Base-by-base conservation (phyloP, 2,888 invertebrate genomes). In the Eumacrocentrus americanus region DNA sequence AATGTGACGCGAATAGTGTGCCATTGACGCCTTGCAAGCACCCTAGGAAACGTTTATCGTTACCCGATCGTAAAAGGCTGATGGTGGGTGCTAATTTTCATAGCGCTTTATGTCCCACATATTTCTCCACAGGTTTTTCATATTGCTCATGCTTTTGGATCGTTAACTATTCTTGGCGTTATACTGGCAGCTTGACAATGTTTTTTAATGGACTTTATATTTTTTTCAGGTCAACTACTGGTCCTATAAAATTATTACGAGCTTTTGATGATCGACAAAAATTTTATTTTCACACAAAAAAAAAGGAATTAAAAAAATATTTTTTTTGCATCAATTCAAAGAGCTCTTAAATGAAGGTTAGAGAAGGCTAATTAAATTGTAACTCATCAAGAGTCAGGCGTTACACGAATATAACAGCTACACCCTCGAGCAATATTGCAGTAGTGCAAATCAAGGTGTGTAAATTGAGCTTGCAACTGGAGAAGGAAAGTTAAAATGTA, bases 391-490 rank as follows among this genome's bases (percentile, higher is more conserved):
- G n/a, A n/a, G n/a, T n/a, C n/a, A n/a, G n/a, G n/a, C n/a, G n/a
- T n/a, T n/a, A n/a, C n/a, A n/a, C n/a, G n/a, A n/a, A 37, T 37
- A 37, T 37, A 37, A 40, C 18, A 40, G 38, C 38, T 40, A 7
- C 38, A 5, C 2, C 16, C 6, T 7, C 20, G 7, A 44, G 20
- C 16, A 44, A n/a, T 2, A 20, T 44, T 18, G 11, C 5, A 44
- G 23, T 23, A 14, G 22, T 11, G 50, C 16, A 29, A 58, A 58
- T 58, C 57, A 58, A 58, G 62, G 40, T 38, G 40, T 42, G 25
- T n/a, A 3, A 25, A 40, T 35, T 40, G 35, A 54, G 53, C 48
- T 40, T 29, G 40, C 35, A 18, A 44, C 34, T 38, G 12, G 18
- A n/a, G 16, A 40, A 16, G 9, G 38, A 25, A 47, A 25, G 23